These are phyloP conservation scores for Dicrostonyx torquatus DNA, from an alignment of 2,797 vertebrate genomes.

Conservation along the genomic window DNA sequence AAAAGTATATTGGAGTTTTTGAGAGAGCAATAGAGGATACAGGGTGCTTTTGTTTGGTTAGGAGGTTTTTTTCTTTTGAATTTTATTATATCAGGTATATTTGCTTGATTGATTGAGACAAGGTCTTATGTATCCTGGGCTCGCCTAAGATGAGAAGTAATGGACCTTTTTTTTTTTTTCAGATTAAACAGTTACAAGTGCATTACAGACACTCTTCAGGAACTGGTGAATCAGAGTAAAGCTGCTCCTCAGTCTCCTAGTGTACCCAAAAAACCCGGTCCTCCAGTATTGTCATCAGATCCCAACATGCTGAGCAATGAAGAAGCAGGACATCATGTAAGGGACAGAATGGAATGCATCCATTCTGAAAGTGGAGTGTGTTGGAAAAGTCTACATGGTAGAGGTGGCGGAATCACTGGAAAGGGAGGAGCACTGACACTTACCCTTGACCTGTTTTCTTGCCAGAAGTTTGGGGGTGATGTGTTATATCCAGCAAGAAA, in stretches of 20 bases:
- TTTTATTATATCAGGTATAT: background rate
- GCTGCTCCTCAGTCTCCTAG: conserved; percentile 98
- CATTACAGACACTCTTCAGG: conserved; percentile 98
- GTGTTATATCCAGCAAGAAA: background rate
- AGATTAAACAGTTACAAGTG: conserved; percentile 97
- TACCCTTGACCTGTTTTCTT: background rate
- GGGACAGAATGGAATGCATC: conserved; percentile 62
- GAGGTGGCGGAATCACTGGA: background rate
- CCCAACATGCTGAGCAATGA: conserved; percentile 99
- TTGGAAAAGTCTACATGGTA: background rate
- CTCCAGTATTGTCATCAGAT: conserved; percentile 96
- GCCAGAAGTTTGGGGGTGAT: background rate
- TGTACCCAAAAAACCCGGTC: conserved; percentile 98
- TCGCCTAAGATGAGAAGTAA: background rate
- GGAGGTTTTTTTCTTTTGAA: background rate
- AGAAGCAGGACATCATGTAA: conserved; percentile 97
- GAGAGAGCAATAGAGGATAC: background rate
- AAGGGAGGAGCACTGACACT: background rate
- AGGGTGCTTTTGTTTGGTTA: background rate
- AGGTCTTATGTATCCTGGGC: background rate
- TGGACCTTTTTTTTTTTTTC: conserved; percentile 68
- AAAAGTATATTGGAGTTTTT: background rate
- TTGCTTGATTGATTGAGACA: background rate
- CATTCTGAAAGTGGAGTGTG: background rate
- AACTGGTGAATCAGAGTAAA: conserved; percentile 98